phyloP scores from a whole-genome alignment of 2,113 vertebrate genomes.

The Plectropomus leopardus region DNA sequence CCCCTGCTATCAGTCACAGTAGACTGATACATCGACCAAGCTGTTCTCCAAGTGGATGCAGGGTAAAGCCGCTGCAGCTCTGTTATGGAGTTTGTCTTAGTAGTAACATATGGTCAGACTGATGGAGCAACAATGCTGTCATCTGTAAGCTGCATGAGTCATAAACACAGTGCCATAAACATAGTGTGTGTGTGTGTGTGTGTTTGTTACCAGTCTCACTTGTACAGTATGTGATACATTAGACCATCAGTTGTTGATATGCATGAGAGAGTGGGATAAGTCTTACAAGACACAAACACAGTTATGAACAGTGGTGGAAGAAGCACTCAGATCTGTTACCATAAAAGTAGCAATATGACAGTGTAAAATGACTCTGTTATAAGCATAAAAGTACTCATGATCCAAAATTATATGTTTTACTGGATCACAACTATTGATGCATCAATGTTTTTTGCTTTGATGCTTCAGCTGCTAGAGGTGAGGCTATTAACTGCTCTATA shows the following conservation, averaged over 20 bases:
- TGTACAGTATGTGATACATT: constrained; percentile 16
- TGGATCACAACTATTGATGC: no score
- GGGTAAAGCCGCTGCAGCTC: constrained; percentile 18
- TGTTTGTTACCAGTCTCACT: constrained; percentile 7
- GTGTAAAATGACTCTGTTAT: no score
- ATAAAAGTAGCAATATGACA: no score
- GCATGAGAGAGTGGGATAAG: constrained; percentile 16
- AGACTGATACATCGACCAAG: constrained; percentile 2
- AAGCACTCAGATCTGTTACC: no score
- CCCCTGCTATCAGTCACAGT: constrained; percentile 26
- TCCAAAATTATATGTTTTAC: no score
- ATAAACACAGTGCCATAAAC: constrained; percentile 16
- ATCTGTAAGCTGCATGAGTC: constrained; percentile 64
- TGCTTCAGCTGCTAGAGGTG: no score
- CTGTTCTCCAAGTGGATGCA: constrained; percentile 21
- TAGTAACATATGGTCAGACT: constrained; percentile 46
- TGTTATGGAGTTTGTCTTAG: constrained; percentile 34
- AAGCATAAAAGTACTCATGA: no score
- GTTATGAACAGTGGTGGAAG: no score
- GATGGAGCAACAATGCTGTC: constrained; percentile 61
- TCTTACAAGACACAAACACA: neutral
- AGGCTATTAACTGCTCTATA: no score
- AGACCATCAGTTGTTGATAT: constrained; percentile 36
- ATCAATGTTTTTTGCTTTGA: no score
- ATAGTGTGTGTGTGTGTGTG: neutral